These are phyloP conservation scores for Nudaria mundana DNA, from an alignment of 2,888 invertebrate genomes.

Conservation along the genomic window DNA sequence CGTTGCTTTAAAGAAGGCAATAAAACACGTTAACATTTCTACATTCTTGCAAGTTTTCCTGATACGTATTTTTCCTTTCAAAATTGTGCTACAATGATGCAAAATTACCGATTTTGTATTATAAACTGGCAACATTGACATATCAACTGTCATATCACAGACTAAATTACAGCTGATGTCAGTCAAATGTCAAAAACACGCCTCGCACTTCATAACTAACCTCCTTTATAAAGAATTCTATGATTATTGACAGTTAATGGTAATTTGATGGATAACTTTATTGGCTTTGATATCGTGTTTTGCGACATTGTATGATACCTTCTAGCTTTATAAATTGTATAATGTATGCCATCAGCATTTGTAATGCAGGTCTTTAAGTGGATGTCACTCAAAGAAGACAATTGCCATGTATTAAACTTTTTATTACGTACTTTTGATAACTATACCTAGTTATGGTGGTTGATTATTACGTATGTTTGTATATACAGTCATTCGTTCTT, in stretches of 20 bases:
- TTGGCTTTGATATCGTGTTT: not conserved
- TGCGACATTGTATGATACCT: not conserved
- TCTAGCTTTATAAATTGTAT: not conserved
- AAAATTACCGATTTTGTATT: not conserved
- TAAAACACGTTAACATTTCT: no score
- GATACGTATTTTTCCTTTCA: no score
- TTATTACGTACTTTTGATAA: not conserved
- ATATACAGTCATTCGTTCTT: no score
- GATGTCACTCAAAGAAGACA: not conserved
- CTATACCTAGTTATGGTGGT: not conserved
- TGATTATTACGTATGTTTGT: no score
- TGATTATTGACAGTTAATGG: not conserved
- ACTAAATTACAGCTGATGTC: constrained; percentile 1
- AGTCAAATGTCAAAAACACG: not conserved
- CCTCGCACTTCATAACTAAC: not conserved
- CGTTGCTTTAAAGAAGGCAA: no score
- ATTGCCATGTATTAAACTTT: not conserved
- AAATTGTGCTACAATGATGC: no score
- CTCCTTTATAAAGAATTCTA: not conserved
- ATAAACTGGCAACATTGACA: constrained; percentile 1
- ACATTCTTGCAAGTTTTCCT: no score
- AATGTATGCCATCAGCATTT: not conserved
- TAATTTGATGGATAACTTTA: constrained; percentile 4
- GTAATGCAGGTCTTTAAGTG: not conserved
- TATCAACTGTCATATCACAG: not conserved